Evolutionary conservation across 2,888 invertebrate species (phyloP), one percentile per base, ranked within the genome.

Genomic region (Pemphredon lugubris): DNA sequence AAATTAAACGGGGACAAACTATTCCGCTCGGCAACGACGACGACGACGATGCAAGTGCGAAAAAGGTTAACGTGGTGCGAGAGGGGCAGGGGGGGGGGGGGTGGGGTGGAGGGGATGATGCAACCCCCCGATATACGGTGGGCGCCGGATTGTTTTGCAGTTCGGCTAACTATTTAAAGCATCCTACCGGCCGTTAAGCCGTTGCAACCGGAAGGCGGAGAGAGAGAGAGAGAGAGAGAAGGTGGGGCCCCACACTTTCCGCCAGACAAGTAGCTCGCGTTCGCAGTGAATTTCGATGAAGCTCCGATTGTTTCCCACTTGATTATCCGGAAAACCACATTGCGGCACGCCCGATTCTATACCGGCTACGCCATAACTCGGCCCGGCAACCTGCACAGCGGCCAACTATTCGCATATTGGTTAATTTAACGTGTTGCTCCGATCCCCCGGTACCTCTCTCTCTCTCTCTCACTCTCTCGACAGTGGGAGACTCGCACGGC

Each of bases 271-370:
- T 77, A 77, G 70, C 66, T 69, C 68, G 54, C 65, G 61, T 54
- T 68, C 69, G 70, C 73, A 69, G 61, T 73, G 77, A 84, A 83
- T 84, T 84, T 80, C 80, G 80, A 81, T 79, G 74, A 60, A 74
- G 71, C 74, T 75, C 74, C 77, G 80, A 83, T 83, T 83, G 83
- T 84, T 84, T 81, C 77, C 82, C 83, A 81, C 83, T 83, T 82
- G 81, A 83, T 83, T 84, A 83, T 83, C 81, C 81, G 81, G 75
- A 83, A 83, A 83, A 82, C 83, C 82, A 75, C 82, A 83, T 61
- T 78, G 79, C 69, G 83, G 79, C 65, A 47, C 67, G 60, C 68
- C 50, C 71, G 69, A 72, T 75, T 77, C 79, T 78, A 63, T 50
- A 70, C 60, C 63, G 54, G 64, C 71, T 44, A 55, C 70, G 71